Conservation (phyloP, 2,797 vertebrate species). For the Sebastes iracundus region DNA sequence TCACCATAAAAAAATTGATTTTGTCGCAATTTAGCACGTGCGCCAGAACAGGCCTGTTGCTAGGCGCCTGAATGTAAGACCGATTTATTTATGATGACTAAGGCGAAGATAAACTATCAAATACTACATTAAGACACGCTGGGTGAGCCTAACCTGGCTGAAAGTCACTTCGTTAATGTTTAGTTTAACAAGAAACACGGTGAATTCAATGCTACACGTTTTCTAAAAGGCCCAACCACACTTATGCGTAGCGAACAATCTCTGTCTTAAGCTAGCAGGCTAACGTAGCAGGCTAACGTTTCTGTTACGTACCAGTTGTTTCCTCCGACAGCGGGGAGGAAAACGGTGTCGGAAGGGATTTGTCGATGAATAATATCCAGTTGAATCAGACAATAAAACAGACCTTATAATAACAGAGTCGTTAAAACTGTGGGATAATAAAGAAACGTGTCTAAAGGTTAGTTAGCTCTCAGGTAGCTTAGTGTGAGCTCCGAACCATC, state of each 20-base stretch:
- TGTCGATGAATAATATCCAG: background rate
- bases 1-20: rapidly evolving
- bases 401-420: rapidly evolving
- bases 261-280: constrained; percentile 2
- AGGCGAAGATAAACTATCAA: background rate
- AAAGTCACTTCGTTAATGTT: rapidly evolving
- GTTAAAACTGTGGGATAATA: background rate
- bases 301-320: constrained; percentile 62
- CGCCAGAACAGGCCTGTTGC: constrained; percentile 43
- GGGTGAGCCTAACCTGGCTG: rapidly evolving
- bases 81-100: background rate
- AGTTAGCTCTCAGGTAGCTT: constrained; percentile 50
- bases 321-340: constrained; percentile 32
- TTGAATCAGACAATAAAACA: background rate
- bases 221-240: constrained; percentile 35
- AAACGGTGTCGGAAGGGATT: background rate
- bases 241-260: constrained; percentile 25
- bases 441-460: background rate
- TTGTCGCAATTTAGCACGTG: constrained; percentile 59
- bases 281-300: constrained; percentile 44
- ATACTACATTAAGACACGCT: rapidly evolving
- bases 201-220: background rate
- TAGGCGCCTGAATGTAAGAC: background rate
- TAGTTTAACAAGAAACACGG: rapidly evolving
- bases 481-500: background rate